A percentile compares a stretch with the other conserved stretches of the same genome.
Evolutionary conservation across 2,888 invertebrate species (phyloP).

Genomic region (Drosophila lacicola): DNA sequence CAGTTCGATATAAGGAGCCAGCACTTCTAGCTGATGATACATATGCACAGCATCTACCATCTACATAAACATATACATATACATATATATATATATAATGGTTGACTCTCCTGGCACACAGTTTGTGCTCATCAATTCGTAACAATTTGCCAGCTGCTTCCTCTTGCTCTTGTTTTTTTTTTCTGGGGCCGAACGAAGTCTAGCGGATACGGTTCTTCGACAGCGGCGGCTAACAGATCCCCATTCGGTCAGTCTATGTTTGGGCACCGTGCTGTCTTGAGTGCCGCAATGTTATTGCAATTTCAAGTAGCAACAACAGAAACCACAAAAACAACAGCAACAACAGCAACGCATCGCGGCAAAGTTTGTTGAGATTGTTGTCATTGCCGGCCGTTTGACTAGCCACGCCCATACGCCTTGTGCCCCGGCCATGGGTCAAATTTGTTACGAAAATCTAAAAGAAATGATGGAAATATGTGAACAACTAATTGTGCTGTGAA

Average conservation of each 20-base stretch:
- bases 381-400: conserved; percentile 23
- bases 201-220: conserved; percentile 39
- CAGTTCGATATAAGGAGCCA: conserved; percentile 38
- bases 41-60: conserved; percentile 1
- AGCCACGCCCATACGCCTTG: conserved; percentile 3
- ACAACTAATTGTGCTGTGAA: conserved; percentile 18
- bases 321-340: too few relatives aligned
- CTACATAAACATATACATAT: too few relatives aligned
- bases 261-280: conserved; percentile 69
- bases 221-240: conserved; percentile 21
- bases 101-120: not conserved
- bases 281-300: conserved; percentile 65
- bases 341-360: conserved; percentile 40
- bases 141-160: conserved; percentile 14
- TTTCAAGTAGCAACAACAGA: conserved; percentile 2
- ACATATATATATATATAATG: not conserved
- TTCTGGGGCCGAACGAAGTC: not conserved
- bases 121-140: conserved; percentile 9
- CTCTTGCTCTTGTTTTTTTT: conserved; percentile 1
- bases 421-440: not conserved
- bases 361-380: conserved; percentile 31
- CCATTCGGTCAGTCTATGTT: conserved; percentile 66
- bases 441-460: conserved; percentile 8
- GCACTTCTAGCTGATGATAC: conserved; percentile 10
- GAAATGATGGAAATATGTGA: conserved; percentile 21